Conservation (phyloP, 2,797 vertebrate genomes). For the Philypnodon macrostomus region DNA sequence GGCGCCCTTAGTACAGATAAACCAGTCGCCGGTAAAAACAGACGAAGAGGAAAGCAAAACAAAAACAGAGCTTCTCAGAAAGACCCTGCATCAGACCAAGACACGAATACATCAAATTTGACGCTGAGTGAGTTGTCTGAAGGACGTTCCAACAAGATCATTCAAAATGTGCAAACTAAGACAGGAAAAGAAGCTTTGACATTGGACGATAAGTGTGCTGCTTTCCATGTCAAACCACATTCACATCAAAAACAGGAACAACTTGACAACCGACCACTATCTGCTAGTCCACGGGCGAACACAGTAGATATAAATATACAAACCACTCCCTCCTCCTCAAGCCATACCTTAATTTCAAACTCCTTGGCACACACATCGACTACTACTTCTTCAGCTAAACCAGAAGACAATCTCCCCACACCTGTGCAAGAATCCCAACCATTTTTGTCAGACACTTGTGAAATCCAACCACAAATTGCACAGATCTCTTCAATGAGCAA, state of each 20-base stretch:
- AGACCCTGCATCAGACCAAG: constrained; percentile 37
- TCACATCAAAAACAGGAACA: constrained; percentile 44
- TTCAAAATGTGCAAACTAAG: constrained; percentile 28
- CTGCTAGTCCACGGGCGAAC: constrained; percentile 39
- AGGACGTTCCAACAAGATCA: constrained; percentile 24
- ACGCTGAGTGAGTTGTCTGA: constrained; percentile 35
- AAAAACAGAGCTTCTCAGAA: constrained; percentile 40
- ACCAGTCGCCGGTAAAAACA: constrained; percentile 53
- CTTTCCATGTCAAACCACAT: constrained; percentile 39
- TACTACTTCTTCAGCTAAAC: constrained; percentile 38
- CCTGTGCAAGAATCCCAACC: constrained; percentile 79
- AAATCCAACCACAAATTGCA: constrained; percentile 24
- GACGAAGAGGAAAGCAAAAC: constrained; percentile 60
- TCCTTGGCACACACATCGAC: constrained; percentile 31
- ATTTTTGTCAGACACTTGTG: constrained; percentile 23
- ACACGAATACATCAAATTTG: constrained; percentile 58
- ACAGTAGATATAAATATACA: constrained; percentile 67
- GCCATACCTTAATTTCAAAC: constrained; percentile 16
- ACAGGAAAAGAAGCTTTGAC: constrained; percentile 25
- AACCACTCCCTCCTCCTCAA: constrained; percentile 17
- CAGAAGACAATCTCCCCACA: constrained; percentile 67
- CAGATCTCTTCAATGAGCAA: constrained; percentile 27
- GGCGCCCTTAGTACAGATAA: constrained; percentile 55
- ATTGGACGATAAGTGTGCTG: constrained; percentile 4
- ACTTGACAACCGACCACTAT: constrained; percentile 61